Evolutionary conservation across 1,140 invertebrate species (phyloP).

Genomic region (Zeugodacus cucurbitae): DNA sequence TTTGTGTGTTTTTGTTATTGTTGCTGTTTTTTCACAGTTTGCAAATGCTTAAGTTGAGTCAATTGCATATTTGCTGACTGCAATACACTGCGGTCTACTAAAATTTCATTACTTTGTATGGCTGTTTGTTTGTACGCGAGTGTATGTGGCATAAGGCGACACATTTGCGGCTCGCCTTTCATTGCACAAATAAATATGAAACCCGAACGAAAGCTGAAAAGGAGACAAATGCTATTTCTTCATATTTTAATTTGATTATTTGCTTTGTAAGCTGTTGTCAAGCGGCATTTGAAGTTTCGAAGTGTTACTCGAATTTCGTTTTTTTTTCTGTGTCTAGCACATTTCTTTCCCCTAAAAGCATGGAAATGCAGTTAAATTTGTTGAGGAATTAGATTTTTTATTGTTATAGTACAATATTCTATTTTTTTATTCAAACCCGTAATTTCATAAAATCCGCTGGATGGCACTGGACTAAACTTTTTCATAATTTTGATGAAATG

Average conservation of each 20-base stretch:
- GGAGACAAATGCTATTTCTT: background rate
- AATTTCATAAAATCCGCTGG: too few species aligned
- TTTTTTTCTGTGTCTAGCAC: background rate
- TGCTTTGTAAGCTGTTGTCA: background rate
- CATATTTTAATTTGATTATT: background rate
- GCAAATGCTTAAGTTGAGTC: background rate
- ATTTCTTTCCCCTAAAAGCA: too few species aligned
- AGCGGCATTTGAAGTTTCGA: background rate
- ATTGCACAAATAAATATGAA: slow-evolving; percentile 15
- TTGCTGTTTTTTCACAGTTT: background rate
- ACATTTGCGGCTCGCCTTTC: slow-evolving; percentile 10
- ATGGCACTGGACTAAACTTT: too few species aligned
- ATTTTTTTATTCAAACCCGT: too few species aligned
- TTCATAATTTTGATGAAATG: too few species aligned
- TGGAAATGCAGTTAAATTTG: background rate
- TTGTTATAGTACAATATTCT: too few species aligned
- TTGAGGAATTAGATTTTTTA: background rate
- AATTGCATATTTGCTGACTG: background rate
- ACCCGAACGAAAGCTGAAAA: background rate
- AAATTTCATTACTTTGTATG: background rate
- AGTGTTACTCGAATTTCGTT: background rate
- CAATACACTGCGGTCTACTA: slow-evolving; percentile 26
- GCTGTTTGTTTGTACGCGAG: background rate
- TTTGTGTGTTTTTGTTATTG: background rate
- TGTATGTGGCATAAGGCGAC: background rate